Evolutionary conservation across 1,140 invertebrate species (phyloP).

Genomic region (Gonatopus flavifemur): DNA sequence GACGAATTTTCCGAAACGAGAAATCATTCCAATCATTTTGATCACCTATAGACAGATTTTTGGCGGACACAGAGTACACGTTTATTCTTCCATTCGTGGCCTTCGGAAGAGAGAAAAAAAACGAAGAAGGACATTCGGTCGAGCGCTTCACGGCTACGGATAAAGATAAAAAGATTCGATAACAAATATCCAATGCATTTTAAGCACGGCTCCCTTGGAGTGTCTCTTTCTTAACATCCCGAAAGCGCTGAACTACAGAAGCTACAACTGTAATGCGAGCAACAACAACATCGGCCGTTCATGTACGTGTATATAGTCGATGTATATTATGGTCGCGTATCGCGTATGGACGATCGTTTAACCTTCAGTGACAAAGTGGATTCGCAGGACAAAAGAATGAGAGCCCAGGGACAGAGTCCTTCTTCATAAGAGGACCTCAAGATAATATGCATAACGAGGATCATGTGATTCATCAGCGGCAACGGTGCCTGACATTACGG

Average conservation of each 20-base stretch:
- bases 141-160: constrained; percentile 17
- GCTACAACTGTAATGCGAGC: neutral
- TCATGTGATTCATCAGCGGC: constrained; percentile 20
- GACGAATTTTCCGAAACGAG: no score
- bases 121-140: constrained; percentile 7
- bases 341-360: constrained; percentile 26
- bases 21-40: no score
- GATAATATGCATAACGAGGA: constrained; percentile 18
- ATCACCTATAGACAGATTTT: no score
- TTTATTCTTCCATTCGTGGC: constrained; percentile 2
- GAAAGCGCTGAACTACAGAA: constrained; percentile 28
- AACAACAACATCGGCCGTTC: neutral
- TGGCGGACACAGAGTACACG: no score
- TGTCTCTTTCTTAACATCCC: constrained; percentile 36
- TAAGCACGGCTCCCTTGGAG: constrained; percentile 42
- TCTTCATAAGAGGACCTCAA: neutral
- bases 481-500: constrained; percentile 14
- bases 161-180: constrained; percentile 45
- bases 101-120: constrained; percentile 18
- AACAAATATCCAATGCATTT: constrained; percentile 52
- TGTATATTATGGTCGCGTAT: no score
- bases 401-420: constrained; percentile 12
- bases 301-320: no score
- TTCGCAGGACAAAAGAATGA: constrained; percentile 21
- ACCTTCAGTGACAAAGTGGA: constrained; percentile 30